These are phyloP conservation scores for Hyles vespertilio DNA, from an alignment of 1,140 invertebrate species.

Conservation along the genomic window DNA sequence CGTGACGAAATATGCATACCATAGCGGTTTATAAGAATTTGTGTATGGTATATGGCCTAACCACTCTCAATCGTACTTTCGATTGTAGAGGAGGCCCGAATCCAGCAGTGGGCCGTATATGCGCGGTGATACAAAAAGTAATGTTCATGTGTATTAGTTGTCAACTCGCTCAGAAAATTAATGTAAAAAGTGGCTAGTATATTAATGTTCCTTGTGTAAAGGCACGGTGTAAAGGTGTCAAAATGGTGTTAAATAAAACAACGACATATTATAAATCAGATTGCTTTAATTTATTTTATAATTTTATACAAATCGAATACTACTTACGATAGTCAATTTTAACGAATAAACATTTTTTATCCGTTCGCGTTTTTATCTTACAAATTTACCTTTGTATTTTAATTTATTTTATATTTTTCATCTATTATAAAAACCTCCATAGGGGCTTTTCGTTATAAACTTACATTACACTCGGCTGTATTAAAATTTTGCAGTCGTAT, in stretches of 20 bases:
- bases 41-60: too few relatives aligned
- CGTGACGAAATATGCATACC: too few relatives aligned
- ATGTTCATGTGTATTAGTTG: too few relatives aligned
- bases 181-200: too few relatives aligned
- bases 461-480: slow-evolving; percentile 65
- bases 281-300: slow-evolving; percentile 75
- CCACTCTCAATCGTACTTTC: too few relatives aligned
- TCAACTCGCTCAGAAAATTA: too few relatives aligned
- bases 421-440: slow-evolving; percentile 76
- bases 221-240: too few relatives aligned
- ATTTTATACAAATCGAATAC: slow-evolving; percentile 75
- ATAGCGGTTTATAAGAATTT: too few relatives aligned
- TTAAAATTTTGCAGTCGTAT: slow-evolving; percentile 64
- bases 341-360: slow-evolving; percentile 71
- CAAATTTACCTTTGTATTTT: slow-evolving; percentile 72
- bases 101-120: too few relatives aligned
- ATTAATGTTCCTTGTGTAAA: too few relatives aligned
- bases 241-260: slow-evolving; percentile 43
- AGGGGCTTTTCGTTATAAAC: slow-evolving; percentile 71
- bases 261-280: slow-evolving; percentile 72
- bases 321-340: slow-evolving; percentile 72
- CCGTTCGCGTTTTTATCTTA: slow-evolving; percentile 68
- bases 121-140: too few relatives aligned
- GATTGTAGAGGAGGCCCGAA: too few relatives aligned
- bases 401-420: slow-evolving; percentile 46